Base-by-base conservation (phyloP, 1,140 invertebrate genomes). In the Drosophila fuyamai region DNA sequence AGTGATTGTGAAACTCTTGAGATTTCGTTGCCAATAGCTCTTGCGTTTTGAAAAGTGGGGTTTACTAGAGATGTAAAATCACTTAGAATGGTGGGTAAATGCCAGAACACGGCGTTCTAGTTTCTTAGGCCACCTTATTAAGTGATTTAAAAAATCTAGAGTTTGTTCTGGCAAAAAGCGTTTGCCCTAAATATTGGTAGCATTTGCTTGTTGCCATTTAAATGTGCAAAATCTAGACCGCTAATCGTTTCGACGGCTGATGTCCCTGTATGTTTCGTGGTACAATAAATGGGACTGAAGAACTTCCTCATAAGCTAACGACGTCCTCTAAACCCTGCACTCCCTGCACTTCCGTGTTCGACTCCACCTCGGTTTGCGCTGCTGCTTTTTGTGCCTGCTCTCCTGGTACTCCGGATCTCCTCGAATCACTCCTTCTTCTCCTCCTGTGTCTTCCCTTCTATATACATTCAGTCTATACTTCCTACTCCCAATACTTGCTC, bases 381-480 rank as follows among this genome's bases (percentile, higher is more conserved):
- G 35, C 47, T 38, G 18, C 27, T 51, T 53, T 29, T 44, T 63
- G 29, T 18, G 27, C 23, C 35, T 46, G 18, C 9, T 8, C 13
- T 50, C n/a, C 10, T 36, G 48, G 14, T 51, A 13, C 10, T 23
- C 16, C 8, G 43, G 43, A 10, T 44, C 14, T 16, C 14, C 14
- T 23, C 2, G 29, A 32, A 32, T 32, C 29, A 8, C 16, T 12
- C 8, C 16, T 44, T 16, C 43, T 50, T 1, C 27, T 48, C 13
- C 13, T 23, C 18, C 14, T 38, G 8, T 53, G 4, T 41, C 13
- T 18, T 35, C 41, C 59, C 50, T 12, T 55, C 36, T 62, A 61
- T 74, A 0, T 73, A 73, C 70, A 74, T 23, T 74, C 71, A 75
- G 71, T 75, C 71, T 75, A 62, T 75, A 13, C 51, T 57, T 62